Percentiles rank a stretch among this genome's conserved stretches.
Evolutionary conservation across 2,888 invertebrate genomes (phyloP).

Genomic region (Ophion ventricosus): DNA sequence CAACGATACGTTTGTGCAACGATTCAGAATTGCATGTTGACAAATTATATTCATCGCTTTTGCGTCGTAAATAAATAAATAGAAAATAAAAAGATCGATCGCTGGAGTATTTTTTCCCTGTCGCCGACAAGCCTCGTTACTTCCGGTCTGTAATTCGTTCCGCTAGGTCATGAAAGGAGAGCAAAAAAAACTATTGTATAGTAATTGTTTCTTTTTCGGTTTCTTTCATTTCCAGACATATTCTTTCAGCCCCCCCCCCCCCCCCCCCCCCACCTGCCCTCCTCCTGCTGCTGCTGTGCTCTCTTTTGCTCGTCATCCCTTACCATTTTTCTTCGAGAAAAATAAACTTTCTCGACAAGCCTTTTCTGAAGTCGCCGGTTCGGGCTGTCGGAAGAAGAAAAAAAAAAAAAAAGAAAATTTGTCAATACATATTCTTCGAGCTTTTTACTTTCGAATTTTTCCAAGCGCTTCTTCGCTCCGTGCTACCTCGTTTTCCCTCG

Average conservation of each 20-base stretch:
- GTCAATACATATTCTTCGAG: slow-evolving; percentile 46
- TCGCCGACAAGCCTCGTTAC: slow-evolving; percentile 4
- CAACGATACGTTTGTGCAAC: too few species aligned
- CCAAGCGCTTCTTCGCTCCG: background rate
- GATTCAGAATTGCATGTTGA: background rate
- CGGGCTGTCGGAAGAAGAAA: slow-evolving; percentile 10
- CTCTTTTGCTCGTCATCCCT: slow-evolving; percentile 4
- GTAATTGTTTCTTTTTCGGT: slow-evolving; percentile 8
- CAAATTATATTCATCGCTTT: background rate
- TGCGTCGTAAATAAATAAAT: background rate
- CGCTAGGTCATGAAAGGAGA: background rate
- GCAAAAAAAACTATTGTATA: slow-evolving; percentile 46
- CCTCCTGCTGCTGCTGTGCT: too few species aligned
- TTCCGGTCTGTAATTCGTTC: slow-evolving; percentile 22
- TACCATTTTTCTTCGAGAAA: slow-evolving; percentile 18
- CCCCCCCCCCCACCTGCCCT: background rate
- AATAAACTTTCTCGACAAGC: slow-evolving; percentile 57
- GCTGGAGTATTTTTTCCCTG: slow-evolving; percentile 12
- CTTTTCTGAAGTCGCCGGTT: slow-evolving; percentile 41
- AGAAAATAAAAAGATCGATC: background rate
- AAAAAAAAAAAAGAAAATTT: too few species aligned
- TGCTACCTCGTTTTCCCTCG: slow-evolving; percentile 7
- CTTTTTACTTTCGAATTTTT: slow-evolving; percentile 20
- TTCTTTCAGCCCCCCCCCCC: background rate
- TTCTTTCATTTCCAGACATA: slow-evolving; percentile 4